Conservation (phyloP, 2,888 invertebrate genomes). For the Latrodectus hesperus region DNA sequence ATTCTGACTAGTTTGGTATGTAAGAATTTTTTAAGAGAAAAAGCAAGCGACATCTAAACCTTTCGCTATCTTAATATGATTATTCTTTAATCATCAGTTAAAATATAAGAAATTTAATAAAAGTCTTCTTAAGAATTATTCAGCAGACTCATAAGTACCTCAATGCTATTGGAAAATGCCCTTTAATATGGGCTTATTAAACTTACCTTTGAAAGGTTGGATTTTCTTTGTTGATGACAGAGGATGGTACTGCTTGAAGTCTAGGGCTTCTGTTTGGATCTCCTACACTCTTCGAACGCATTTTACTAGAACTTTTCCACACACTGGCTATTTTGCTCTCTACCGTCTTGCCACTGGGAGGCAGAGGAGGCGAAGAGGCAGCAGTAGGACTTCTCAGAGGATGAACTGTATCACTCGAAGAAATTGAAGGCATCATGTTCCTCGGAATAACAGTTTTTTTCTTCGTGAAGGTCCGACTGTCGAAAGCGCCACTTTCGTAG, state of each 20-base stretch:
- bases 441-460: conserved; percentile 34
- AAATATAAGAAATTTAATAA: too few relatives aligned
- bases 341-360: conserved; percentile 21
- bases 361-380: conserved; percentile 6
- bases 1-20: too few relatives aligned
- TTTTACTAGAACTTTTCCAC: conserved; percentile 58
- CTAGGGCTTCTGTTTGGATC: conserved; percentile 48
- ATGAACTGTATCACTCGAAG: background rate
- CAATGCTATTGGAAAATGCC: too few relatives aligned
- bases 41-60: too few relatives aligned
- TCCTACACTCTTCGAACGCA: conserved; percentile 43
- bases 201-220: conserved; percentile 25
- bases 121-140: too few relatives aligned
- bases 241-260: conserved; percentile 16
- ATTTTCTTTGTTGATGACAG: background rate
- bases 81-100: too few relatives aligned
- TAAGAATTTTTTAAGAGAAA: too few relatives aligned
- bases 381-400: conserved; percentile 14
- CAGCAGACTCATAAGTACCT: too few relatives aligned
- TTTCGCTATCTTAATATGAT: too few relatives aligned
- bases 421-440: conserved; percentile 37
- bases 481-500: conserved; percentile 19
- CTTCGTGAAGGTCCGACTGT: conserved; percentile 55
- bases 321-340: conserved; percentile 47
- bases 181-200: too few relatives aligned